Evolutionary conservation across 2,113 vertebrate genomes (phyloP).

Genomic region (Cynocephalus volans): DNA sequence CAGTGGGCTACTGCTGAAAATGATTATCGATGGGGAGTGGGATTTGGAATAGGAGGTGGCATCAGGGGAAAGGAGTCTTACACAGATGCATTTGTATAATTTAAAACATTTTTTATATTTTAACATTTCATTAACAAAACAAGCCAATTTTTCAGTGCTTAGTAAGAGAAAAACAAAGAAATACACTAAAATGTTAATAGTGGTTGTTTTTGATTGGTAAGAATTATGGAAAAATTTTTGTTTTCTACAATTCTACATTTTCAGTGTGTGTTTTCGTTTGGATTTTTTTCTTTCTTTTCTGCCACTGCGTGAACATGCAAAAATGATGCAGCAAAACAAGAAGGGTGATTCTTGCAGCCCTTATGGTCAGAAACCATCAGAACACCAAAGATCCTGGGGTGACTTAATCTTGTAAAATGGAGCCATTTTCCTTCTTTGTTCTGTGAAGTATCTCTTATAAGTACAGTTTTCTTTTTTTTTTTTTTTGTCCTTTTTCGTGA

Average conservation of each 20-base stretch:
- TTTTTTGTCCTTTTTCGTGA: no score
- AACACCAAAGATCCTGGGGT: background rate
- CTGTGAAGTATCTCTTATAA: background rate
- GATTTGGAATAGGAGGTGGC: background rate
- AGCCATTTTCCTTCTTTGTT: constrained; percentile 7
- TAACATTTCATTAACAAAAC: constrained; percentile 45
- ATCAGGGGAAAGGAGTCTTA: background rate
- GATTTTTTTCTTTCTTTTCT: background rate
- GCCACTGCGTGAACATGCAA: background rate
- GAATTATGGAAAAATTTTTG: background rate
- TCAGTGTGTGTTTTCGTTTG: background rate
- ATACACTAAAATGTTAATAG: background rate
- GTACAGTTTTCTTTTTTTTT: no score
- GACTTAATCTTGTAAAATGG: background rate
- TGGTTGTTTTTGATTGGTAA: constrained; percentile 35
- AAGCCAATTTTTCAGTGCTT: background rate
- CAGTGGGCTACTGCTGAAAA: constrained; percentile 15
- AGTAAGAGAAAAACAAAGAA: background rate
- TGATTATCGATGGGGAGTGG: background rate
- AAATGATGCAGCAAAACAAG: background rate
- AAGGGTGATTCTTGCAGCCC: background rate
- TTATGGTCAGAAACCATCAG: background rate
- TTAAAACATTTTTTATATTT: constrained; percentile 50
- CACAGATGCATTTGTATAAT: background rate
- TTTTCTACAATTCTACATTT: background rate